These are phyloP conservation scores for Neodiprion virginianus DNA, from an alignment of 1,140 invertebrate genomes.

Conservation along the genomic window DNA sequence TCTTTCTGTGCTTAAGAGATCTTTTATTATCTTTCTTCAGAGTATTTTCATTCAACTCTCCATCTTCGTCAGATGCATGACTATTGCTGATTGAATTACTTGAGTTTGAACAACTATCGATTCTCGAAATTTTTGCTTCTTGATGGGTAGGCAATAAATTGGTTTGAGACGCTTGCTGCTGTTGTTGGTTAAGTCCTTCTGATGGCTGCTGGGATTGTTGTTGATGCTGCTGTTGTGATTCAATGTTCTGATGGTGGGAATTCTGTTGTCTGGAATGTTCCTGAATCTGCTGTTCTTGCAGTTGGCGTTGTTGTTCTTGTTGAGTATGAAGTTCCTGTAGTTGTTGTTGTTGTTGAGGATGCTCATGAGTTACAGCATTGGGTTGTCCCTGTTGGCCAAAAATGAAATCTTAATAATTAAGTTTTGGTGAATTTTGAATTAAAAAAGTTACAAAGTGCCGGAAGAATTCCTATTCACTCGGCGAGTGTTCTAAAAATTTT, in stretches of 20 bases:
- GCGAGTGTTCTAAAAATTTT: too few species aligned
- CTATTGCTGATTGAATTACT: slow-evolving; percentile 40
- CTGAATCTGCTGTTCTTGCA: slow-evolving; percentile 29
- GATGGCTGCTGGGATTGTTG: slow-evolving; percentile 3
- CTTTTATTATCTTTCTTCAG: slow-evolving; percentile 22
- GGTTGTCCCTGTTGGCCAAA: slow-evolving; percentile 34
- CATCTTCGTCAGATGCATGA: slow-evolving; percentile 37
- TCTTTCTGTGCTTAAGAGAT: slow-evolving; percentile 29
- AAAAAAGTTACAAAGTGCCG: too few species aligned
- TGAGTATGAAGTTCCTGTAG: slow-evolving; percentile 46
- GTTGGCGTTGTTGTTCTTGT: slow-evolving; percentile 26
- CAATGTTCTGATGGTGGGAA: slow-evolving; percentile 29
- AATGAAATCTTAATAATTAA: neutral
- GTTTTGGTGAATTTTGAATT: too few species aligned
- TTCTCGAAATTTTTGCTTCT: slow-evolving; percentile 6
- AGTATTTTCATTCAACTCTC: slow-evolving; percentile 27
- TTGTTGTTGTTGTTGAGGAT: slow-evolving; percentile 37
- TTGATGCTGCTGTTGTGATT: slow-evolving; percentile 34
- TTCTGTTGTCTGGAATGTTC: slow-evolving; percentile 34
- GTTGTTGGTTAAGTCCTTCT: neutral
- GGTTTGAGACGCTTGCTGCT: neutral
- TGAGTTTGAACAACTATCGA: slow-evolving; percentile 40
- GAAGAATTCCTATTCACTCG: too few species aligned
- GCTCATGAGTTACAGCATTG: slow-evolving; percentile 35
- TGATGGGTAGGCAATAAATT: neutral